Percentiles rank a stretch among this genome's conserved stretches.
These are phyloP conservation scores for Volucella bombylans DNA, from an alignment of 2,888 invertebrate species.

Conservation along the genomic window DNA sequence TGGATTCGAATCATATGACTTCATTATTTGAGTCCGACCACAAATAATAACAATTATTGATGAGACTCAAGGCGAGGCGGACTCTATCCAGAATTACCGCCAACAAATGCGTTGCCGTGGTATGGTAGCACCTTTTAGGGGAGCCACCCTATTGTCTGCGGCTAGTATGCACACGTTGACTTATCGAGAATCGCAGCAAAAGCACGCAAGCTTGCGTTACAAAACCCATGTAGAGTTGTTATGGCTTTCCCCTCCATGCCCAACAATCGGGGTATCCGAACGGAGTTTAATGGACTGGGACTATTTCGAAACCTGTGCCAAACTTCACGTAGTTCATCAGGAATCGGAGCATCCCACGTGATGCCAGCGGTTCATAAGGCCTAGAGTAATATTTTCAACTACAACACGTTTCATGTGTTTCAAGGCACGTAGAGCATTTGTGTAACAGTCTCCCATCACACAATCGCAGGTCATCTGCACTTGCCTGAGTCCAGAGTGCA, in stretches of 20 bases:
- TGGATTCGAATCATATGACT: slow-evolving; percentile 10
- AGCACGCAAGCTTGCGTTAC: neutral
- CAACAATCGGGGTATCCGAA: neutral
- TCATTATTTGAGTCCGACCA: slow-evolving; percentile 30
- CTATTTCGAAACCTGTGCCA: neutral
- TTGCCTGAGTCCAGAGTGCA: no score
- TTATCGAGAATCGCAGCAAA: neutral
- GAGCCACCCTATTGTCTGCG: slow-evolving; percentile 19
- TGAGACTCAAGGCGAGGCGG: neutral
- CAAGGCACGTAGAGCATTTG: no score
- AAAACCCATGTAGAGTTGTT: slow-evolving; percentile 3
- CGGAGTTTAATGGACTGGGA: neutral
- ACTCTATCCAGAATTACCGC: neutral
- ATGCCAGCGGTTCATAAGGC: neutral
- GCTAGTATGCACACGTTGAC: slow-evolving; percentile 3
- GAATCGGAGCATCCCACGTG: slow-evolving; percentile 20
- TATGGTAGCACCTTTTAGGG: slow-evolving; percentile 4
- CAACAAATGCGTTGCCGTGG: slow-evolving; percentile 21
- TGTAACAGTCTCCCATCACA: no score
- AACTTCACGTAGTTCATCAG: neutral
- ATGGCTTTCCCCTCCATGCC: neutral
- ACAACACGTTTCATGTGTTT: no score
- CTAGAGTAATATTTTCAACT: slow-evolving; percentile 27
- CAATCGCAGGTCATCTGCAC: no score
- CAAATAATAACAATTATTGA: neutral